Evolutionary conservation across 2,113 vertebrate species (phyloP).

Genomic region (Ceuthmochares aereus): DNA sequence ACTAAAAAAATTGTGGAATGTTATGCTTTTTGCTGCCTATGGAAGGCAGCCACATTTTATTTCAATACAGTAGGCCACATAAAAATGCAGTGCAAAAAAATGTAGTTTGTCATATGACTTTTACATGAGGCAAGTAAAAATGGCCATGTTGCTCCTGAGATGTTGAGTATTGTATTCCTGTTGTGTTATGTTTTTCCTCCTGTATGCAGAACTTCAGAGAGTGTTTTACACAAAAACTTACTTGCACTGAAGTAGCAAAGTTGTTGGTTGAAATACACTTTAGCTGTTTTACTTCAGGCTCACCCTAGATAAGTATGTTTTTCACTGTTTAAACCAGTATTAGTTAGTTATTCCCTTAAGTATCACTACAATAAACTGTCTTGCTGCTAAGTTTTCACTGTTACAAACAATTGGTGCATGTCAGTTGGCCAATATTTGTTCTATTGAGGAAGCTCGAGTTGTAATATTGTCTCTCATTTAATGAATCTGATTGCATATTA

Average conservation of each 20-base stretch:
- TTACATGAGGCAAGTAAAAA: background rate
- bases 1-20: background rate
- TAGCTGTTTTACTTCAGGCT: background rate
- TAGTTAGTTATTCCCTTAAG: background rate
- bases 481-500: background rate
- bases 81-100: background rate
- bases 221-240: background rate
- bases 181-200: background rate
- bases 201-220: background rate
- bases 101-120: background rate
- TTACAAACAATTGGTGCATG: background rate
- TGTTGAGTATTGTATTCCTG: background rate
- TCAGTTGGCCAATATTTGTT: background rate
- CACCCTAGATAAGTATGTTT: background rate
- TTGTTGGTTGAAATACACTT: background rate
- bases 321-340: background rate
- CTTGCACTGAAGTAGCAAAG: background rate
- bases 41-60: constrained; percentile 9
- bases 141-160: background rate
- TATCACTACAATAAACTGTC: background rate
- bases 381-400: background rate
- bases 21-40: background rate
- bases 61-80: constrained; percentile 6
- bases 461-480: background rate
- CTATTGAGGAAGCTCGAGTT: background rate